Evolutionary conservation across 2,113 vertebrate genomes (phyloP), one percentile per base, ranked within the genome.

Genomic region (Cyanoderma ruficeps): DNA sequence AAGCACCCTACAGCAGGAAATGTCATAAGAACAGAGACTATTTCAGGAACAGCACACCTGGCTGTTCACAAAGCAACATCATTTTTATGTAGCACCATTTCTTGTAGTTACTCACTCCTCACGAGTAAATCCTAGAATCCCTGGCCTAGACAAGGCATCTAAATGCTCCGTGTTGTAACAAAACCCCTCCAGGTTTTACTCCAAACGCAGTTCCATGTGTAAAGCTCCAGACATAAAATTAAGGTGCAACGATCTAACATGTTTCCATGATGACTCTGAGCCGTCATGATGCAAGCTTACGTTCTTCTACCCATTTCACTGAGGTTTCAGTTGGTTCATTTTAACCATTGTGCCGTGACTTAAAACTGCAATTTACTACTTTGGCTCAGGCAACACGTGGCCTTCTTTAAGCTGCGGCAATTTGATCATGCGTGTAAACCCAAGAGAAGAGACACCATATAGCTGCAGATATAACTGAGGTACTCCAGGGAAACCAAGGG

Each of bases 401-500:
- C 87, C 70, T 60, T 93, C 55, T 77, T 92, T 90, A 92, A 76
- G 67, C 52, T 95, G 75, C 83, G 89, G 79, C 83, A 85, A 72
- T 80, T 53, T 88, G 63, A 77, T 94, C 69, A 57, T 49, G 24
- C 71, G 50, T 83, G 64, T 89, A 64, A 89, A 77, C 60, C 64
- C 77, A 87, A 87, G 81, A 89, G 30, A 63, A 91, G 91, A 78
- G 86, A 74, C 77, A 57, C 27, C 42, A 81, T 37, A 78, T 13
- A 69, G 77, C 57, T 95, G 83, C 87, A 91, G 93, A 75, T 23
- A 63, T 63, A 83, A 83, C 65, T 84, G 77, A 84, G 52, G 50
- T 65, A 72, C 72, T 94, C 72, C 65, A 71, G 70, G 74, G 81
- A 95, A 94, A 82, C 64, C 65, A 82, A 67, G 61, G 52, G 35